A percentile compares a stretch with the other conserved stretches of the same genome.
phyloP scores from a whole-genome alignment of 2,888 invertebrate species.

The Ichneumoninae sp. region DNA sequence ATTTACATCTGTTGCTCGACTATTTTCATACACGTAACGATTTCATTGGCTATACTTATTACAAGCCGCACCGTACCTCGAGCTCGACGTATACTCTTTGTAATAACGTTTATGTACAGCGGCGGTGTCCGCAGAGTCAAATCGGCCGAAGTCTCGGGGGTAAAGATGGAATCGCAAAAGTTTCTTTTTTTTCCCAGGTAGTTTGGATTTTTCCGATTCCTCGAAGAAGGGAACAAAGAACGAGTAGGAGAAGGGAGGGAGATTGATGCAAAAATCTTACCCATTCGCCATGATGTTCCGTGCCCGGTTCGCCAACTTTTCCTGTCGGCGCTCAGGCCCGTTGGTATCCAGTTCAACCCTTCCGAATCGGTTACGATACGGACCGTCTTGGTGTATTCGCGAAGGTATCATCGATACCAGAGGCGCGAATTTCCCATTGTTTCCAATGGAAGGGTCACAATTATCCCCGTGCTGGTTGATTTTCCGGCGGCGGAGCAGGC shows the following conservation, averaged over 20 bases:
- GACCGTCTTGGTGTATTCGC: neutral
- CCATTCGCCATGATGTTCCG: constrained; percentile 11
- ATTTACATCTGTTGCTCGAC: constrained; percentile 24
- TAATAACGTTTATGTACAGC: neutral
- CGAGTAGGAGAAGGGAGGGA: neutral
- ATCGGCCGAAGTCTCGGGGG: neutral
- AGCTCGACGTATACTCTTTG: neutral
- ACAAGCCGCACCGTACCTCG: neutral
- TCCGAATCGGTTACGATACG: constrained; percentile 52
- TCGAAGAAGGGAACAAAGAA: constrained; percentile 19
- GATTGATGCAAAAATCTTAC: constrained; percentile 39
- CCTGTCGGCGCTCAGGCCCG: neutral
- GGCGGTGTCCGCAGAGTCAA: neutral
- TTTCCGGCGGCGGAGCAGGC: constrained; percentile 9
- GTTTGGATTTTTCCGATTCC: neutral
- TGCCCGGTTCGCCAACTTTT: constrained; percentile 2
- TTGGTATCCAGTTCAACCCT: constrained; percentile 37
- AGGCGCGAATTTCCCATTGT: constrained; percentile 53
- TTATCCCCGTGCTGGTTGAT: constrained; percentile 51
- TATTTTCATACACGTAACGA: constrained; percentile 8
- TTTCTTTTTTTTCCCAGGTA: neutral
- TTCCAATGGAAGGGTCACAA: constrained; percentile 27
- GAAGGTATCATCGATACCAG: constrained; percentile 21
- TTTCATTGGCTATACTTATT: constrained; percentile 23
- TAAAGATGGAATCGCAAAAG: neutral